Base-by-base conservation (phyloP, 2,113 vertebrate species). In the Chauna torquata region DNA sequence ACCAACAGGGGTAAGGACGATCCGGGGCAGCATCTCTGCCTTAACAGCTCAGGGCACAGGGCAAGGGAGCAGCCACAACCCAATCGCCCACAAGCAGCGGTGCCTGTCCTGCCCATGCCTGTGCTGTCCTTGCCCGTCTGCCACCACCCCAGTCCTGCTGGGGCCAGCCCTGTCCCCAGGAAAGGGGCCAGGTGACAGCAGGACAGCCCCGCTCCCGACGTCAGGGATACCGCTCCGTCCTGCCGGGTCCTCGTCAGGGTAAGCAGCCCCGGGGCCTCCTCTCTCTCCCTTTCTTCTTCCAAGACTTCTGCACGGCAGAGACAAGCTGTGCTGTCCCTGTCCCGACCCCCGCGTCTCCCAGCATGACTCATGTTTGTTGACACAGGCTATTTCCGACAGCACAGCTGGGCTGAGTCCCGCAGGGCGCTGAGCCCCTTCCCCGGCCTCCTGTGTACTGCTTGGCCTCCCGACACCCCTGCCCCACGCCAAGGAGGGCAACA, bases 291-390 rank as follows among this genome's bases (percentile, higher is more conserved):
- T 66, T 88, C 88, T 90, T 79, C 62, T 92, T 49, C 58, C 62
- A 49, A 2, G 0, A 18, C 19, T 80, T 54, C 49, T 1, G 8
- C 90, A 30, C 2, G 1, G 94, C n/a, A 1, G 64, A 96, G 94
- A 92, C 88, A 1, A 57, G 68, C 94, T 78, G 96, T 92, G 92
- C 94, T 82, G 88, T 92, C 94, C 97, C 97, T 2, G 7, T 75
- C 74, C 92, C 44, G 55, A 61, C 66, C 92, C 88, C 52, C 9
- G 27, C 6, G 25, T 88, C 96, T 95, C 95, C 81, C 86, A 72
- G 91, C 27, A 12, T 95, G 96, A 97, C 85, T 95, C 97, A 94
- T 94, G 86, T 87, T 95, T 97, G 93, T 95, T 97, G 97, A 96
- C 87, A 94, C 69, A 59, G 88, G 87, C 91, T 95, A 96, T 96